Evolutionary conservation across 1,140 invertebrate species (phyloP).

Genomic region (Magallana gigas): DNA sequence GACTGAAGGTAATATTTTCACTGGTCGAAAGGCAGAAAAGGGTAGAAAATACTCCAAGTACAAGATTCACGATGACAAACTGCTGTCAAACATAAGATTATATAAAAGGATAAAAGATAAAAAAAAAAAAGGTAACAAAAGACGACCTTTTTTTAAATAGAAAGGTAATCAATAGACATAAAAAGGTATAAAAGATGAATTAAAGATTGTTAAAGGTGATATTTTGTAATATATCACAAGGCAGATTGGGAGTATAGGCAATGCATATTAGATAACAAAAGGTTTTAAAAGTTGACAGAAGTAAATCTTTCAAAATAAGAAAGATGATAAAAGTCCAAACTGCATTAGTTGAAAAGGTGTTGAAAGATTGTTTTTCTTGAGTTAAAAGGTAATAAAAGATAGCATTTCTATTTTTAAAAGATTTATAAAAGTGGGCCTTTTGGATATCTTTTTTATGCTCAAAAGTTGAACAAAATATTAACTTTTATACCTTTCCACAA

Average conservation of each 20-base stretch:
- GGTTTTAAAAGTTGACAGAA: not conserved
- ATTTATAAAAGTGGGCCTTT: slow-evolving; percentile 10
- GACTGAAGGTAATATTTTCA: not conserved
- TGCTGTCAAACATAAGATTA: not conserved
- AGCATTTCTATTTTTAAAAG: not conserved
- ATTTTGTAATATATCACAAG: not conserved
- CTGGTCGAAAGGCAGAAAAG: not conserved
- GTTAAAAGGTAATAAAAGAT: not conserved
- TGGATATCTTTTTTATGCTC: not conserved
- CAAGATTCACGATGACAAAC: not conserved
- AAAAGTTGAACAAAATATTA: slow-evolving; percentile 8
- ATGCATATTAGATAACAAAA: not conserved
- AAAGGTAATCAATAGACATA: not conserved
- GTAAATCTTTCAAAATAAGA: not conserved
- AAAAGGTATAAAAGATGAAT: not conserved
- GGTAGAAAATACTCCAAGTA: not conserved
- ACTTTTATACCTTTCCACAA: slow-evolving; percentile 4
- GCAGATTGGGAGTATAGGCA: not conserved
- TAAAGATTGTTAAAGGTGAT: slow-evolving; percentile 1
- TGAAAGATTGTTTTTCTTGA: not conserved
- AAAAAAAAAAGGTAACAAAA: not conserved
- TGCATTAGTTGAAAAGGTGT: not conserved
- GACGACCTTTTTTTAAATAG: not conserved
- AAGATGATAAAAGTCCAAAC: not conserved
- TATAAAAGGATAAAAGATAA: not conserved